Evolutionary conservation across 1,140 invertebrate species (phyloP), one percentile per base, ranked within the genome.

Genomic region (Drosophila saltans): DNA sequence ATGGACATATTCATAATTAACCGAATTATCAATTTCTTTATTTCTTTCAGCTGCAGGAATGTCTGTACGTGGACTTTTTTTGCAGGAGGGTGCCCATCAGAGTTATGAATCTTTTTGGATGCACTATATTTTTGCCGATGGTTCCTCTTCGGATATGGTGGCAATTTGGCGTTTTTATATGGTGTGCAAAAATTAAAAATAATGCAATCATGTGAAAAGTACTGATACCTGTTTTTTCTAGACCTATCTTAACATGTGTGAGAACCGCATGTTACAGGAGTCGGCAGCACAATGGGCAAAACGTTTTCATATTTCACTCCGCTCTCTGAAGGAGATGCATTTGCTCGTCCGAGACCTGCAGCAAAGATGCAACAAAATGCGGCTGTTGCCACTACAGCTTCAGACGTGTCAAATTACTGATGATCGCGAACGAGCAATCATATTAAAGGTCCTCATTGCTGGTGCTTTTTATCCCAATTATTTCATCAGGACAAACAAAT

Each of bases 401-500:
- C 43, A 77, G 75, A 8, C 91, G 82, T 81, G 84, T 92, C 21
- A 66, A 1, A 33, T 75, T 5, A 94, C 94, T 92, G 81, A 84
- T 11, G 91, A 93, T 8, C 77, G 91, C 0, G 94, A 96, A 55
- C 92, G 93, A 33, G 84, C 93, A 0, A 92, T 96, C 0, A 90
- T 96, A 9, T 84, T 96, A 0, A 96, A 96, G 92, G 93, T 96
- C 2, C 78, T 93, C 2, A 93, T 94, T n/a, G 93, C 93, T 21
- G 94, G 94, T 6, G 97, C 97, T 21, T 98, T 99, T 92, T 99
- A 98, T 93, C 98, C 98, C 0, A 95, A 98, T 91, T 98, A 97
- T 90, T 99, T 97, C 92, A 81, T 95, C 9, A 94, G 95, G 40
- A 92, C 92, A 0, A 78, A 90, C 16, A 93, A 91, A 1, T 77